These are phyloP conservation scores for Todus mexicanus DNA, from an alignment of 2,797 vertebrate genomes.

Conservation along the genomic window DNA sequence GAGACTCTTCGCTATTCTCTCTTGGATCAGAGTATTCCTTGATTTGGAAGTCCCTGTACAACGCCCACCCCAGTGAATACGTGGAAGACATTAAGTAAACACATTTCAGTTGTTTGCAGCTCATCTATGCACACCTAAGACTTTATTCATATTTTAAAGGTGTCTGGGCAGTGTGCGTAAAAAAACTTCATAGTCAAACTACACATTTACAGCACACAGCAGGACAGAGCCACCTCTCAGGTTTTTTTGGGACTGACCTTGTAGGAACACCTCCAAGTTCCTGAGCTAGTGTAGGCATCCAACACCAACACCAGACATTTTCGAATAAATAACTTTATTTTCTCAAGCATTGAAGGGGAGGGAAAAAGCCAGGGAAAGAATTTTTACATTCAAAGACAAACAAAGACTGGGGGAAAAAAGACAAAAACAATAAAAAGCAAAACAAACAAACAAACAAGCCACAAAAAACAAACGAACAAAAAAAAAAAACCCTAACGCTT, in stretches of 20 bases:
- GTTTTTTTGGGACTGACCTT: neutral
- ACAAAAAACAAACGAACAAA: no score
- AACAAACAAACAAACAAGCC: no score
- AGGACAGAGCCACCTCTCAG: neutral
- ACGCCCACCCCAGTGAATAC: neutral
- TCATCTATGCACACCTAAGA: neutral
- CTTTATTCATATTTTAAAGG: neutral
- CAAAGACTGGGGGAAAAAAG: neutral
- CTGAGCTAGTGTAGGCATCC: neutral
- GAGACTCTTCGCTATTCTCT: neutral
- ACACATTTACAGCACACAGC: neutral
- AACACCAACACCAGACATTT: neutral
- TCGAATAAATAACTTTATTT: constrained; percentile 4
- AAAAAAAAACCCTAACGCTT: neutral
- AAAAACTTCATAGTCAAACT: neutral
- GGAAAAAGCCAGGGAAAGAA: neutral
- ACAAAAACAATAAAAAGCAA: no score
- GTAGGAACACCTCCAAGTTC: neutral
- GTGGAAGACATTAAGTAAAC: neutral
- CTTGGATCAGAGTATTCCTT: neutral
- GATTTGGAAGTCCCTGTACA: neutral
- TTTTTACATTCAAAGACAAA: neutral
- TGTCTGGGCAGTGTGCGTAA: neutral
- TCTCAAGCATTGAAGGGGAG: neutral
- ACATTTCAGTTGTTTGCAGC: neutral